phyloP scores from a whole-genome alignment of 2,113 vertebrate genomes.

The Tinamus guttatus region DNA sequence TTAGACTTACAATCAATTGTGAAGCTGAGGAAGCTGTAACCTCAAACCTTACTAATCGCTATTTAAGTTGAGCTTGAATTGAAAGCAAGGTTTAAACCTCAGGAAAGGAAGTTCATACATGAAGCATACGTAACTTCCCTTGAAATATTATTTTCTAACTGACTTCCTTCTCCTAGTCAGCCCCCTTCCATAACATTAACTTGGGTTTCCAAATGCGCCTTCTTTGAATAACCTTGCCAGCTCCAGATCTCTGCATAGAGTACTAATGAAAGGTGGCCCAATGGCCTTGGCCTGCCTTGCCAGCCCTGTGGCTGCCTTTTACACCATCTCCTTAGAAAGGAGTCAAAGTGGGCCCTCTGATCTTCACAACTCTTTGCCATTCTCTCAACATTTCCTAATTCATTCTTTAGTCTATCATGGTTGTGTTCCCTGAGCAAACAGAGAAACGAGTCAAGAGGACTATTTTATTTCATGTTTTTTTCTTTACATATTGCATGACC shows the following conservation, averaged over 20 bases:
- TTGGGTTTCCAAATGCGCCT: neutral
- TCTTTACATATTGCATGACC: neutral
- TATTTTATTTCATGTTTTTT: neutral
- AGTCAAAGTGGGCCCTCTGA: neutral
- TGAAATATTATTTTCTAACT: neutral
- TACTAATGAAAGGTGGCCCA: neutral
- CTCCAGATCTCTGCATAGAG: neutral
- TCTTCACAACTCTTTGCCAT: neutral
- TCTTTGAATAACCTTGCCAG: neutral
- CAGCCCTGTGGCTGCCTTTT: neutral
- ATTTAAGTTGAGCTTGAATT: neutral
- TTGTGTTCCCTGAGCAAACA: neutral
- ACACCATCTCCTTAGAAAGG: neutral
- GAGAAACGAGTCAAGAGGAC: neutral
- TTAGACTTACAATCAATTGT: neutral
- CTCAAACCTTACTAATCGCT: neutral
- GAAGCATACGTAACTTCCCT: neutral
- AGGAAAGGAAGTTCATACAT: neutral
- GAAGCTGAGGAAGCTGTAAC: neutral
- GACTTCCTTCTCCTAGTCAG: neutral
- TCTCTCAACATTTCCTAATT: neutral
- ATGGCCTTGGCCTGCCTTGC: neutral
- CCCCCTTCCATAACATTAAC: neutral
- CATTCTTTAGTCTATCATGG: neutral
- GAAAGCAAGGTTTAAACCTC: neutral